Evolutionary conservation across 2,888 invertebrate species (phyloP).

Genomic region (Drosophila pegasa): DNA sequence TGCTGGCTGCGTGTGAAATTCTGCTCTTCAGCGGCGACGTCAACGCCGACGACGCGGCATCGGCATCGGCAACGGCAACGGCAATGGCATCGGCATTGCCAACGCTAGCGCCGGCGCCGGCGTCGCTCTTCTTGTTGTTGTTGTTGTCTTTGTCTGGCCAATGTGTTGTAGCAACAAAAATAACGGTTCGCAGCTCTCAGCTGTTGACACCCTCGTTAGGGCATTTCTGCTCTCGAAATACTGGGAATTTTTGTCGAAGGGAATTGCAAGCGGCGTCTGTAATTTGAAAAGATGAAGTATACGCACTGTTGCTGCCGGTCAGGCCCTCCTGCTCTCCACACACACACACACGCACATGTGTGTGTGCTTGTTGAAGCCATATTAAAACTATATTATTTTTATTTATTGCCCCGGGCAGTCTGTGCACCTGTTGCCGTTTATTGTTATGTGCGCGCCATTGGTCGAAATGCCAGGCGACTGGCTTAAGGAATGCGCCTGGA

Average conservation of each 20-base stretch:
- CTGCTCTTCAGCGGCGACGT: constrained; percentile 61
- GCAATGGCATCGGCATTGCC: constrained; percentile 11
- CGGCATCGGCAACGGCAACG: neutral
- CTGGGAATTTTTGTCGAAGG: constrained; percentile 40
- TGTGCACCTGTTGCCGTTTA: constrained; percentile 61
- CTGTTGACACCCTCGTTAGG: constrained; percentile 58
- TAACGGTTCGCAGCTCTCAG: constrained; percentile 73
- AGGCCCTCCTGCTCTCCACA: neutral
- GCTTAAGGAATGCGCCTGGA: neutral
- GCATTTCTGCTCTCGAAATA: constrained; percentile 33
- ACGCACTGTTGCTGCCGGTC: constrained; percentile 63
- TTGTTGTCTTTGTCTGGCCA: constrained; percentile 51
- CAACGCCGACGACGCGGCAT: constrained; percentile 9
- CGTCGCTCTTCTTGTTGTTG: constrained; percentile 35
- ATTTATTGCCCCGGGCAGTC: constrained; percentile 13
- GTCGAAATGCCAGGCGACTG: neutral
- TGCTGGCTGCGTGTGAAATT: constrained; percentile 63
- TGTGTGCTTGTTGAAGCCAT: constrained; percentile 8
- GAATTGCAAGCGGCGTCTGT: constrained; percentile 51
- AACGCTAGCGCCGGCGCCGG: constrained; percentile 44
- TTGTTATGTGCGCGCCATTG: neutral
- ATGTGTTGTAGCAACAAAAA: constrained; percentile 57
- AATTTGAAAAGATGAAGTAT: constrained; percentile 56
- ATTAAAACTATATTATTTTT: constrained; percentile 34
- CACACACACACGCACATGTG: constrained; percentile 1